These are phyloP conservation scores for Hemibagrus wyckioides DNA, from an alignment of 2,113 vertebrate genomes.

Conservation along the genomic window DNA sequence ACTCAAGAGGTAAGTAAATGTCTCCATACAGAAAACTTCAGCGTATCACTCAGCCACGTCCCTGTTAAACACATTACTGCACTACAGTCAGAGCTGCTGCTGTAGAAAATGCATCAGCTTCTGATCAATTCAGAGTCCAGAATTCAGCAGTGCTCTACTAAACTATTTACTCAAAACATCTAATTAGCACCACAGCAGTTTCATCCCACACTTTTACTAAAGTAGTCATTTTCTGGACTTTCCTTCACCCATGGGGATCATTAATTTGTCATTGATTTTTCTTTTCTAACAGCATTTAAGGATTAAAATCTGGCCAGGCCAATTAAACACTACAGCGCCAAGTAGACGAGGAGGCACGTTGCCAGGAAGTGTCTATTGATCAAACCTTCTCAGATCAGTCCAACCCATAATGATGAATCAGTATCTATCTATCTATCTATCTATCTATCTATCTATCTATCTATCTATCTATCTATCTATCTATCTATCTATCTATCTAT, in stretches of 20 bases:
- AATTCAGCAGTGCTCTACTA: neutral
- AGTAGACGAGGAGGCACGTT: neutral
- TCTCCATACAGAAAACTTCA: neutral
- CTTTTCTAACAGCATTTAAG: neutral
- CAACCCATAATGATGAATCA: neutral
- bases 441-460: slow-evolving; percentile 11
- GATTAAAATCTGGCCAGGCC: neutral
- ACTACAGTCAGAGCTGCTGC: neutral
- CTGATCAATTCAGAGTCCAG: neutral
- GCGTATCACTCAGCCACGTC: neutral
- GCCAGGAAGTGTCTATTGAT: neutral
- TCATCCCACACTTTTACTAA: neutral
- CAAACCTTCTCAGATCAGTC: neutral
- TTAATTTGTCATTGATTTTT: neutral
- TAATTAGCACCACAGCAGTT: neutral
- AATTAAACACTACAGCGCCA: neutral
- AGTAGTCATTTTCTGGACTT: neutral
- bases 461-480: slow-evolving; percentile 3
- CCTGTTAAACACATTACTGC: neutral
- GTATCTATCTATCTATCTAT: neutral
- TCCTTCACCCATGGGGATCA: neutral
- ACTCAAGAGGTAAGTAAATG: neutral
- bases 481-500: neutral
- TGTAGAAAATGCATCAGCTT: neutral
- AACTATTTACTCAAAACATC: neutral